Base-by-base conservation (phyloP, 2,113 vertebrate genomes). In the Trematocara variabile region DNA sequence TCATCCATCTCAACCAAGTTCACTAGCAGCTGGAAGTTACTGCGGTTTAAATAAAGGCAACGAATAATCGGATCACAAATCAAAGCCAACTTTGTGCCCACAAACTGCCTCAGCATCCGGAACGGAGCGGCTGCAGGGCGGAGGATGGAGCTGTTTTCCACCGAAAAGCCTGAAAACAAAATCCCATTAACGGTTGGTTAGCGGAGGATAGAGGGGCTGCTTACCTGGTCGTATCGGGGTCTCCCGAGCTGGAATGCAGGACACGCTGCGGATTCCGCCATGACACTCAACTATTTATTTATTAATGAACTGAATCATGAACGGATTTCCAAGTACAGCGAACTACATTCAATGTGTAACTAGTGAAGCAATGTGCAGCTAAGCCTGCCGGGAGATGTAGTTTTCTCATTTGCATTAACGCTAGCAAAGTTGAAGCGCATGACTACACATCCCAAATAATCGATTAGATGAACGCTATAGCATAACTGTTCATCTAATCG, bases 151-250 rank as follows among this genome's bases (percentile, higher is more conserved):
- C 63, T 78, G 83, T 68, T 88, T 91, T 77, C 78, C 83, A 60
- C 46, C 86, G 78, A 33, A 85, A 60, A 88, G n/a, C 48, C 48
- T 25, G 12, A 2, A 53, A 80, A 86, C 79, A 70, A 75, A 85
- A 77, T 39, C n/a, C n/a, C 5, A 20, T 75, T 39, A 73, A 55
- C 20, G 70, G 55, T 3, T 16, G 11, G 50, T 79, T 22, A 81
- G 25, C 8, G n/a, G 28, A 37, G 53, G 2, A 46, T 0, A 2
- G 8, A 12, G 6, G 39, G 5, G 5, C 5, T 6, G 41, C 85
- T 90, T 94, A 99, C 98, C 98, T 99, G 98, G 90, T 98, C 96
- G 90, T 97, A 99, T 58, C 97, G 97, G 2, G 98, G 93, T 93
- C 96, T 97, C 25, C 98, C 98, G 93, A 99, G 96, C 95, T 96